Base-by-base conservation (phyloP, 2,113 vertebrate genomes). In the Gymnorhina tibicen region DNA sequence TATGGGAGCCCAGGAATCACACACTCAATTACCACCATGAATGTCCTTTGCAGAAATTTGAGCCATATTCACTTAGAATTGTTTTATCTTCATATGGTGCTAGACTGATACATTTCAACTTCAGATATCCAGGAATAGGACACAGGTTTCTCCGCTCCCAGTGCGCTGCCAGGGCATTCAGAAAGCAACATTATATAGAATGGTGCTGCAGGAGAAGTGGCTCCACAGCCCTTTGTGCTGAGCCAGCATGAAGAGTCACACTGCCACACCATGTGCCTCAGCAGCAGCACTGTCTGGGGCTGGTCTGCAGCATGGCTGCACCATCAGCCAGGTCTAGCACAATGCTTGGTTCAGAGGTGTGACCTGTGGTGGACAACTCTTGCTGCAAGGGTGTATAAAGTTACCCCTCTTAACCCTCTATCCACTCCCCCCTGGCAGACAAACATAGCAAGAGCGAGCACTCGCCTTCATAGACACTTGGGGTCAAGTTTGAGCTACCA, bases 191-290 rank as follows among this genome's bases (percentile, higher is more conserved):
- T 46, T 47, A 69, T 63, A 39, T 1, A 21, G 47, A 66, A 50
- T 0, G 1, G 42, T 7, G 21, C 60, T 21, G 42, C 59, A 46
- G 35, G 23, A 89, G 41, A 79, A 19, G 32, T 5, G 39, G 32
- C 32, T 91, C 66, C 46, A 37, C 14, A 41, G 53, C 47, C 52
- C 63, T 46, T 58, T 1, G 4, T 27, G 42, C 47, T 49, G 63
- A 3, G 1, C 8, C 3, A 6, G 73, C 21, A 16, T 0, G 4
- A 69, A 39, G 47, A 24, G 11, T 8, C 39, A 13, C 0, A 1
- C 1, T 37, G 64, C 8, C 62, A 52, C 16, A 22, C 4, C 6
- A 16, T 1, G 7, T 6, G 50, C 68, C 60, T 39, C 33, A 46
- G 67, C 3, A 2, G 41, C 16, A 67, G 68, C 64, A 22, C 69